phyloP scores from a whole-genome alignment of 2,888 invertebrate genomes.

The Erebia palarica region DNA sequence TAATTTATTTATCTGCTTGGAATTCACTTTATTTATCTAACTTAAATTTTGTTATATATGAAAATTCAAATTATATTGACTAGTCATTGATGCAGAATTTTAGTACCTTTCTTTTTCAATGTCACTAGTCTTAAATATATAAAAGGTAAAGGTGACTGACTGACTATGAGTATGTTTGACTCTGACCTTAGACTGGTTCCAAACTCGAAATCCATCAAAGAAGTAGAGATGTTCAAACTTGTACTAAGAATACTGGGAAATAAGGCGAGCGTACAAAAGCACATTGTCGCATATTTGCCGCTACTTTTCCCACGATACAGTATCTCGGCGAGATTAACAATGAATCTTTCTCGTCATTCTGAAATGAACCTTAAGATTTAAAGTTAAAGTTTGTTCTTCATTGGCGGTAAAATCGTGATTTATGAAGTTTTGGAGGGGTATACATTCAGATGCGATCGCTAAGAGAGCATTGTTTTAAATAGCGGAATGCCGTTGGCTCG shows the following conservation, averaged over 20 bases:
- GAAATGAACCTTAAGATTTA: slow-evolving; percentile 23
- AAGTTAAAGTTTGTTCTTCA: slow-evolving; percentile 24
- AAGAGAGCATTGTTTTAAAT: slow-evolving; percentile 34
- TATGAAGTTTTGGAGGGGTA: slow-evolving; percentile 29
- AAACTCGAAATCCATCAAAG: not conserved
- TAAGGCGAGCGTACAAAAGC: slow-evolving; percentile 58
- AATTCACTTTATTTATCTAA: too few relatives aligned
- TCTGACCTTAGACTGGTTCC: not conserved
- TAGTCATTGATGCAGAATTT: too few relatives aligned
- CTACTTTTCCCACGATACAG: slow-evolving; percentile 63
- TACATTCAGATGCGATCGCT: slow-evolving; percentile 34
- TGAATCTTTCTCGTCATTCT: slow-evolving; percentile 16
- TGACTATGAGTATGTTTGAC: not conserved
- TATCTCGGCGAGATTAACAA: slow-evolving; percentile 36
- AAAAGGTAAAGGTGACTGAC: too few relatives aligned
- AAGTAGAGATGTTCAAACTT: not conserved
- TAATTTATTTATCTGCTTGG: too few relatives aligned
- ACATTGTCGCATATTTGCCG: slow-evolving; percentile 71
- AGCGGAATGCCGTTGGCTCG: slow-evolving; percentile 35
- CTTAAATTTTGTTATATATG: too few relatives aligned
- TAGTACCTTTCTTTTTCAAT: too few relatives aligned
- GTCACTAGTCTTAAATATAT: too few relatives aligned
- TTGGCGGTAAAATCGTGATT: slow-evolving; percentile 12
- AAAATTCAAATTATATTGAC: too few relatives aligned
- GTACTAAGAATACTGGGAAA: slow-evolving; percentile 39